Conservation (phyloP, 2,113 vertebrate genomes). For the Malurus alboscapulatus region DNA sequence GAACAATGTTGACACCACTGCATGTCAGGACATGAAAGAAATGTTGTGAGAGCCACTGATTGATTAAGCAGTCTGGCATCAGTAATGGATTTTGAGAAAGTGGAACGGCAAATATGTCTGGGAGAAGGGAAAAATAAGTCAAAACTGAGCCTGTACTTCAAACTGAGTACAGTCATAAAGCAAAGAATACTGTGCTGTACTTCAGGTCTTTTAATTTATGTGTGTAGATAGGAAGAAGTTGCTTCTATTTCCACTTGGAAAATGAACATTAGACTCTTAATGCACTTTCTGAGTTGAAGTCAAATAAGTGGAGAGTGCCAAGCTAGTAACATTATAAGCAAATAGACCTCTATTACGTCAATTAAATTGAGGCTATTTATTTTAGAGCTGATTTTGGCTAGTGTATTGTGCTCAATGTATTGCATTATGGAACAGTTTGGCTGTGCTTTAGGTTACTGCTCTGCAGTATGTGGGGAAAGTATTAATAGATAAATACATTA, state of each 20-base stretch:
- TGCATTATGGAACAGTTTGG: not conserved
- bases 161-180: not conserved
- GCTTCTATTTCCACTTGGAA: constrained; percentile 25
- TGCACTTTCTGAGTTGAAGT: constrained; percentile 8
- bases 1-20: not conserved
- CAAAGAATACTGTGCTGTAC: not conserved
- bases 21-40: not conserved
- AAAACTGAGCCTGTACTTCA: not conserved
- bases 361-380: constrained; percentile 36
- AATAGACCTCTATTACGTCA: constrained; percentile 13
- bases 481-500: not conserved
- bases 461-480: not conserved
- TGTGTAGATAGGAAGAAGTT: constrained; percentile 10
- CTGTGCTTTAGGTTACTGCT: not conserved
- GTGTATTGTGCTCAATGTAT: not conserved
- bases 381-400: constrained; percentile 37
- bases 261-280: not conserved
- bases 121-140: not conserved
- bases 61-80: not conserved
- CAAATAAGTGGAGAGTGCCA: constrained; percentile 20
- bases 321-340: not conserved
- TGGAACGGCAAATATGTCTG: not conserved
- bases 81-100: not conserved
- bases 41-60: not conserved
- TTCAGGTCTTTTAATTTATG: not conserved